Base-by-base conservation (phyloP, 2,113 vertebrate genomes). In the Scopus umbretta region DNA sequence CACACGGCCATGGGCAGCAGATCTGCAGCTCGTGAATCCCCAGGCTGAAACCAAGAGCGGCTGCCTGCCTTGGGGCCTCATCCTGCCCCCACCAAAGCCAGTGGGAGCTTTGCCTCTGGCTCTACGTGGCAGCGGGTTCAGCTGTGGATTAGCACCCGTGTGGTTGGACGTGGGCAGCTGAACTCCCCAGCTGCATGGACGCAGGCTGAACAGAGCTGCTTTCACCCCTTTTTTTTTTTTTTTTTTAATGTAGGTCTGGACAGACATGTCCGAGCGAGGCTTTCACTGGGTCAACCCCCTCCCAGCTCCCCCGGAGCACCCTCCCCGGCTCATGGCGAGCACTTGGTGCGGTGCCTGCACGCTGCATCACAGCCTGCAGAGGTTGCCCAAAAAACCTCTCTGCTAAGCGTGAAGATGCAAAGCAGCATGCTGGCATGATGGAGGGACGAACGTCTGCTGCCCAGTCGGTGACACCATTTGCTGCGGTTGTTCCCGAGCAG, bases 321-420 rank as follows among this genome's bases (percentile, higher is more conserved):
- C 13, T 6, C 16, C 11, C 0, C 10, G 4, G 22, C 22, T 72
- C 17, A 3, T 2, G 2, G 42, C 0, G 1, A 38, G 23, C 4
- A 3, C 43, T 59, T 1, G 1, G 29, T 18, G 27, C 1, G 0
- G 9, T 34, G 38, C 32, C 45, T 34, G 62, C 9, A 7, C 0
- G 2, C 32, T 23, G 40, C 36, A 23, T 21, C 8, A 6, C 40
- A 55, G 70, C 42, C 29, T 49, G 34, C 2, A 1, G 30, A 40
- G n/a, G 9, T 12, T 16, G 4, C 42, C 66, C 43, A 22, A 25
- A 75, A 75, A 67, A 59, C 25, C 12, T 36, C 12, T n/a, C 32
- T 30, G 45, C 29, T 20, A 7, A 11, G 1, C 12, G 0, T 1
- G 36, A 23, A 20, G 70, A 23, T 10, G 38, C 10, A 1, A 16